Evolutionary conservation across 2,888 invertebrate species (phyloP).

Genomic region (Lumbricus terrestris): DNA sequence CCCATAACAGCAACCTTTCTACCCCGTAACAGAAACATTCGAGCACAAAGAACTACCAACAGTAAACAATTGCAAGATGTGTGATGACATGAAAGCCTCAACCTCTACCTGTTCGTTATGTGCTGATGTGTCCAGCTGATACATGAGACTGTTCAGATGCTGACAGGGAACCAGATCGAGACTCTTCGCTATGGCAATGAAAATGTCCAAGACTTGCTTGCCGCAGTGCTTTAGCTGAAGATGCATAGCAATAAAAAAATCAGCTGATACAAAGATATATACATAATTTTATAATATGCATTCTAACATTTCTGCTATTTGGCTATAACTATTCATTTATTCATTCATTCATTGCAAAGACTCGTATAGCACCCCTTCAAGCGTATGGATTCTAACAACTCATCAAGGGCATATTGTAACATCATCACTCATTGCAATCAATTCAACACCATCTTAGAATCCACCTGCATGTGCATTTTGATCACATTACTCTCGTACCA

Average conservation of each 20-base stretch:
- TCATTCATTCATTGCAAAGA: too few species aligned
- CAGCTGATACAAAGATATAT: neutral
- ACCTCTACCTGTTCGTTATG: conserved; percentile 79
- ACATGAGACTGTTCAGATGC: conserved; percentile 82
- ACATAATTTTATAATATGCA: neutral
- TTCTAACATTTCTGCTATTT: too few species aligned
- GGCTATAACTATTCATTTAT: too few species aligned
- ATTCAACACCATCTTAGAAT: too few species aligned
- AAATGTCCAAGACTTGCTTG: conserved; percentile 84
- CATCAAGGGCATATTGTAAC: too few species aligned
- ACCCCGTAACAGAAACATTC: too few species aligned
- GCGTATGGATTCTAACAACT: too few species aligned
- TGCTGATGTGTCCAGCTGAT: conserved; percentile 82
- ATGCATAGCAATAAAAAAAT: neutral
- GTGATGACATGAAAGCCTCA: neutral
- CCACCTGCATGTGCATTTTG: too few species aligned
- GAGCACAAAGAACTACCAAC: neutral
- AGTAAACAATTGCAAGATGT: neutral
- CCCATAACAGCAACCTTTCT: neutral
- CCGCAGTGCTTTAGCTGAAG: conserved; percentile 81
- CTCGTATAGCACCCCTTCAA: too few species aligned
- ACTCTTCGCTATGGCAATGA: conserved; percentile 86
- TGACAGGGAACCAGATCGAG: conserved; percentile 83
- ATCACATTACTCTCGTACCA: too few species aligned
- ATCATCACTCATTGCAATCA: too few species aligned